phyloP scores from a whole-genome alignment of 2,113 vertebrate species.

The Atractosteus spatula region DNA sequence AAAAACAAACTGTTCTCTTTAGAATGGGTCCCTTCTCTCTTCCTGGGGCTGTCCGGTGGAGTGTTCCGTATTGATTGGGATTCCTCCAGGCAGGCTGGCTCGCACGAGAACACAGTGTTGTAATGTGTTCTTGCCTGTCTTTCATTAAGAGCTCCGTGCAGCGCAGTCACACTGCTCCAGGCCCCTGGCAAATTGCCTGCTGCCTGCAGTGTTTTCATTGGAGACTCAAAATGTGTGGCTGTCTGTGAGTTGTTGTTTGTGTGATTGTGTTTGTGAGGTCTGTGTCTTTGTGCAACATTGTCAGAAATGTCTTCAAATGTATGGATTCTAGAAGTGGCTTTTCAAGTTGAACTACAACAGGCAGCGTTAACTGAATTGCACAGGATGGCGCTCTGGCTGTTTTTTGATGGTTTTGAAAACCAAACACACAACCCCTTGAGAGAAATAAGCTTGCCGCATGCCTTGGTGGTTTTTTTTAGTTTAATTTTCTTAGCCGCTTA shows the following conservation, averaged over 20 bases:
- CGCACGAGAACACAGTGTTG: slow-evolving; percentile 57
- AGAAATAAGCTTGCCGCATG: too few species aligned
- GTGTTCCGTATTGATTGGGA: slow-evolving; percentile 70
- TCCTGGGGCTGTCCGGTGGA: slow-evolving; percentile 59
- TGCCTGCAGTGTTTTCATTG: slow-evolving; percentile 68
- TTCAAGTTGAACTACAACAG: too few species aligned
- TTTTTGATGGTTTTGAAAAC: too few species aligned
- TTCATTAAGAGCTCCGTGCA: slow-evolving; percentile 80
- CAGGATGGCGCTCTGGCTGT: too few species aligned
- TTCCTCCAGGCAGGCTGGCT: slow-evolving; percentile 64
- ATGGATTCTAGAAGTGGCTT: too few species aligned
- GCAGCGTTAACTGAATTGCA: too few species aligned
- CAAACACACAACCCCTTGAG: too few species aligned
- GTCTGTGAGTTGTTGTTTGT: slow-evolving; percentile 23
- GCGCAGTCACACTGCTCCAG: slow-evolving; percentile 73
- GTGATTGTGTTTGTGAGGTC: slow-evolving; percentile 17
- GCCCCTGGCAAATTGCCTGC: slow-evolving; percentile 76
- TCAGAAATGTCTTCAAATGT: too few species aligned
- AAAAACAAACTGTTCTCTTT: slow-evolving; percentile 43
- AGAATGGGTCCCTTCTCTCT: slow-evolving; percentile 47
- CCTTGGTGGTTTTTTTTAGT: too few species aligned
- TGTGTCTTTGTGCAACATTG: slow-evolving; percentile 6
- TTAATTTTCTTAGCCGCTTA: background rate
- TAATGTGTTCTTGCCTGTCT: slow-evolving; percentile 83
- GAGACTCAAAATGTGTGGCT: slow-evolving; percentile 47